phyloP scores from a whole-genome alignment of 2,888 invertebrate genomes.

The Belgica antarctica region DNA sequence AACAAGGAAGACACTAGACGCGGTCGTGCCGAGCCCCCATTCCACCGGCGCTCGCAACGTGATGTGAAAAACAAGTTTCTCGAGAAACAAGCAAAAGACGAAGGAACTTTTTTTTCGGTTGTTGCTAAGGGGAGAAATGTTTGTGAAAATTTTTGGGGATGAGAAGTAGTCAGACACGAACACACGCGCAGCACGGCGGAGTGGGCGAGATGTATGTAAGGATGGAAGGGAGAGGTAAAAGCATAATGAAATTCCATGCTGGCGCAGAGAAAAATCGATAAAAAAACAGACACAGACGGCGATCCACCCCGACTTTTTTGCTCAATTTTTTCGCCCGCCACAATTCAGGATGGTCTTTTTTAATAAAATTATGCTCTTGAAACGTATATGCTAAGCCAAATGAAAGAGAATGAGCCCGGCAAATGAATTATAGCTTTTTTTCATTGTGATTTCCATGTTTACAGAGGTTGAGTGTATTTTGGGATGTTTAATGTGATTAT shows the following conservation, averaged over 20 bases:
- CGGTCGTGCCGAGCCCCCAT: constrained; percentile 12
- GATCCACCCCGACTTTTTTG: background rate
- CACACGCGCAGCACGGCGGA: background rate
- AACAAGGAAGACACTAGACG: constrained; percentile 5
- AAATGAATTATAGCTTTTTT: background rate
- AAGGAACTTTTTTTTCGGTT: background rate
- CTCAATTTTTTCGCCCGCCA: constrained; percentile 1
- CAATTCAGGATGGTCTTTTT: constrained; percentile 26
- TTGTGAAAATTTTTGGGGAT: constrained; percentile 8
- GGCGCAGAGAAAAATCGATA: constrained; percentile 38
- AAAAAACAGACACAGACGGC: constrained; percentile 38
- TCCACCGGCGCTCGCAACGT: constrained; percentile 3
- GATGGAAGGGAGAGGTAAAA: background rate
- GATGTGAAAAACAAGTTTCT: constrained; percentile 15
- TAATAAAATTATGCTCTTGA: constrained; percentile 33
- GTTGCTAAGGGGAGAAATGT: constrained; percentile 37
- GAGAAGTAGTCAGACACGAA: constrained; percentile 18
- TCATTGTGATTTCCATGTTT: background rate
- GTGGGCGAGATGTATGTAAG: background rate
- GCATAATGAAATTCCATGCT: background rate
- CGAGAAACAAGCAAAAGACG: background rate
- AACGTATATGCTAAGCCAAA: background rate
- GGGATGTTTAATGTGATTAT: background rate
- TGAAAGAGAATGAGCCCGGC: background rate
- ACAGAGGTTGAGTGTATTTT: background rate